Percentiles rank a stretch among this genome's conserved stretches.
Evolutionary conservation across 2,113 vertebrate species (phyloP).

Genomic region (Lanius collurio): DNA sequence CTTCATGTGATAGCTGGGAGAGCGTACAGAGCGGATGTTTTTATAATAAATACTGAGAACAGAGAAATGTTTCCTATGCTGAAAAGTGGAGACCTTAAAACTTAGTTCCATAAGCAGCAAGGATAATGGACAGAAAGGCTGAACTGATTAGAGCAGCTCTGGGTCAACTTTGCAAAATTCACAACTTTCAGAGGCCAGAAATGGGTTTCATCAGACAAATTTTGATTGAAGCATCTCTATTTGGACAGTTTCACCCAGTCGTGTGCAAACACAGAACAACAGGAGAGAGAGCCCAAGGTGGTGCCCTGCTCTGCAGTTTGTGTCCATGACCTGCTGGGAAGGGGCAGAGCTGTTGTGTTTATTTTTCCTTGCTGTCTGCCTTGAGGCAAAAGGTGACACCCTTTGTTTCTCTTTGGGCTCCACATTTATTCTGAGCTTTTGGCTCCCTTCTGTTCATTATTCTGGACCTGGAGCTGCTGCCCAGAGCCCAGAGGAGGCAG

Average conservation of each 20-base stretch:
- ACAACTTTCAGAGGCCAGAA: background rate
- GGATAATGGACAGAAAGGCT: background rate
- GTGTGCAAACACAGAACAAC: background rate
- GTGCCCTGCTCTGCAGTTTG: background rate
- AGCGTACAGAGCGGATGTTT: background rate
- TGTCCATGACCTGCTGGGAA: background rate
- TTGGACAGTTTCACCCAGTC: background rate
- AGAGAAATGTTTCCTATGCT: background rate
- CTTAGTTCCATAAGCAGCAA: background rate
- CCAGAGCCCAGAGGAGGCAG: background rate
- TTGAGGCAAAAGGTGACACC: slow-evolving; percentile 7
- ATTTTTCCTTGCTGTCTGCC: background rate
- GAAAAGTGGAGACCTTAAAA: background rate
- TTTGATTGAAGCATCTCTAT: background rate
- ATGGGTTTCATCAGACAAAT: background rate
- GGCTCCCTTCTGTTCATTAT: background rate
- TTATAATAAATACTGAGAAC: background rate
- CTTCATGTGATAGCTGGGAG: background rate
- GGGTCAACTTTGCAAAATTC: background rate
- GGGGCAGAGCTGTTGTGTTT: background rate
- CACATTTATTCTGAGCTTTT: background rate
- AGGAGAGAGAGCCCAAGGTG: background rate
- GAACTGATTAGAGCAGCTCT: background rate
- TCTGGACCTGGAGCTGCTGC: background rate
- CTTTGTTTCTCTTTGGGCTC: background rate